Evolutionary conservation across 2,113 vertebrate genomes (phyloP), one percentile per base, ranked within the genome.

Genomic region (Lepus americanus): DNA sequence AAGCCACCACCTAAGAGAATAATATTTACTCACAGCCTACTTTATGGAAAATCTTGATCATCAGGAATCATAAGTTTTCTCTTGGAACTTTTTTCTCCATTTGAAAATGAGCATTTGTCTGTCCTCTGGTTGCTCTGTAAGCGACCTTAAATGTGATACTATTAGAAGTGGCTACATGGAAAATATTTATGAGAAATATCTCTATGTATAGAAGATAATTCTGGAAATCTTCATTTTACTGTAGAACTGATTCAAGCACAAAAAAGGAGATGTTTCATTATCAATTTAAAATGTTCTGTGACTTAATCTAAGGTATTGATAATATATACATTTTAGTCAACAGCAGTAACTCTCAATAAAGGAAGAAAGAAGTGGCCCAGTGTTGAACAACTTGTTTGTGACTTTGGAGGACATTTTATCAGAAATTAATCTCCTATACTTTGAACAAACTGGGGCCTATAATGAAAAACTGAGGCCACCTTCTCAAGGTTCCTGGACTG

Each of bases 1-100:
- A 8, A 87, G 53, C 44, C 25, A 53, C 17, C 72, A 84, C 33
- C 36, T 63, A 76, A 78, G 61, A 72, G 44, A 55, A 55, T 36
- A 69, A 0, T 82, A 19, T 87, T 82, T 89, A 73, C 27, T 84
- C 44, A 64, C 8, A 87, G 4, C 36, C 22, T 6, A 33, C 96
- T 94, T 70, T 93, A 88, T 69, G 39, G 55, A 79, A 96, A 96
- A 66, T 76, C 44, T 90, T 84, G 55, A 70, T 93, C 83, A 80
- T 95, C n/a, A 51, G 27, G 51, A 92, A 80, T 83, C 86, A 59
- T 25, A 27, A 39, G 0, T 77, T 53, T 74, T 90, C 44, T 84
- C 29, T 76, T 67, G 31, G 25, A 81, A 67, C 8, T 27, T 61
- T 64, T 51, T 14, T 27, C 16, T 63, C 17, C 16, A 6, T 80